Conservation (phyloP, 2,113 vertebrate genomes). For the Macquaria australasica region DNA sequence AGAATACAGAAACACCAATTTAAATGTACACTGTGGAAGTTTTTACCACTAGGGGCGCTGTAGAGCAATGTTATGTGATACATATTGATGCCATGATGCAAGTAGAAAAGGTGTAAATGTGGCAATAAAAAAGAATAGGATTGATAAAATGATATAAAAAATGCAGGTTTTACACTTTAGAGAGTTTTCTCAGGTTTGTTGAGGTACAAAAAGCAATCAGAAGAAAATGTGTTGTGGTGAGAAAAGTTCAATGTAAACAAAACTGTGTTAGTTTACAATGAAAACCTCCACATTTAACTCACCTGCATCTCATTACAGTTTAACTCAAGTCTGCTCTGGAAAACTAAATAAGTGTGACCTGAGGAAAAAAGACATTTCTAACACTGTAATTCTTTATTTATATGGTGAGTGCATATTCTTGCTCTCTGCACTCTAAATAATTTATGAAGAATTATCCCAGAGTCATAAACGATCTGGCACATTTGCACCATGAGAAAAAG, state of each 20-base stretch:
- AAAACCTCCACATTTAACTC: constrained; percentile 1
- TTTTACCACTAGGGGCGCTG: neutral
- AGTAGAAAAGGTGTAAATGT: neutral
- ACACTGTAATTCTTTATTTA: neutral
- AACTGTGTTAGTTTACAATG: neutral
- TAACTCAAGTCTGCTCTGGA: neutral
- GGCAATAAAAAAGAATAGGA: neutral
- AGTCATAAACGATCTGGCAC: neutral
- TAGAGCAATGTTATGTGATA: neutral
- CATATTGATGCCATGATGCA: neutral
- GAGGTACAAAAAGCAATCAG: neutral
- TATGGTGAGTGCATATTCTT: neutral
- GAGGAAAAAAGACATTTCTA: neutral
- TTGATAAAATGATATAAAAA: too few species aligned
- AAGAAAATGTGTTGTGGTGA: neutral
- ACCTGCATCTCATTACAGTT: neutral
- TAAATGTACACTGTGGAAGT: too few species aligned
- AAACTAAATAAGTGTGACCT: neutral
- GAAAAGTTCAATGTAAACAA: neutral
- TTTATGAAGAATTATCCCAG: neutral
- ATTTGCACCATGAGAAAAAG: neutral
- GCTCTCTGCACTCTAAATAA: neutral
- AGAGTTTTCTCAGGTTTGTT: too few species aligned
- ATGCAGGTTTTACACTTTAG: too few species aligned
- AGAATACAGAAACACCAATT: neutral